These are phyloP conservation scores for Strigamia transsilvanica DNA, from an alignment of 2,888 invertebrate genomes.

Conservation along the genomic window DNA sequence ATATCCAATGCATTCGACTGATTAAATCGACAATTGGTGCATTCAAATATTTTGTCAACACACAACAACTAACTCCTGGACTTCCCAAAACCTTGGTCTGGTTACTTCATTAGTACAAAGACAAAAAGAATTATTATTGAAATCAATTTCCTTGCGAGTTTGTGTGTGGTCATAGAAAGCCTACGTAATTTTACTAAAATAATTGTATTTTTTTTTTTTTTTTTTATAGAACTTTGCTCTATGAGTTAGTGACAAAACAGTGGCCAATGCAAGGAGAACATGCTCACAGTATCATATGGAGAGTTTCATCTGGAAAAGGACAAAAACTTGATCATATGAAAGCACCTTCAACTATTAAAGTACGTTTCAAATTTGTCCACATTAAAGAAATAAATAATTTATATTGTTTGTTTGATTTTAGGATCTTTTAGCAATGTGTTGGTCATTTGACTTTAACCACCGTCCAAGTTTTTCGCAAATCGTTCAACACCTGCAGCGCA, in stretches of 20 bases:
- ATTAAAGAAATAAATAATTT: neutral
- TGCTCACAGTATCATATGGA: constrained; percentile 60
- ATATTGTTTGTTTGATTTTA: constrained; percentile 13
- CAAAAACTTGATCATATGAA: constrained; percentile 61
- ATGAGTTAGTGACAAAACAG: constrained; percentile 60
- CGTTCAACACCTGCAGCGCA: constrained; percentile 54
- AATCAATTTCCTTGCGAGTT: too few species aligned
- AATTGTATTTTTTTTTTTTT: neutral
- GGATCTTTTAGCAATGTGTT: constrained; percentile 55
- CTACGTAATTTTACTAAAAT: neutral
- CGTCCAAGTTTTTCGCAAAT: constrained; percentile 56
- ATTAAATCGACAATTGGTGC: too few species aligned
- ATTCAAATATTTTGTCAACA: too few species aligned
- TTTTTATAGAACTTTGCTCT: constrained; percentile 60
- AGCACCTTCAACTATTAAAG: constrained; percentile 63
- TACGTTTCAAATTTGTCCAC: constrained; percentile 55
- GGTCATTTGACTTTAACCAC: constrained; percentile 51
- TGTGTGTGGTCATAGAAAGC: too few species aligned
- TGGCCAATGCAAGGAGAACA: constrained; percentile 59
- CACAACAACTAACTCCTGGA: too few species aligned
- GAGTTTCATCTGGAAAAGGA: constrained; percentile 59
- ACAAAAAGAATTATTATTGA: too few species aligned
- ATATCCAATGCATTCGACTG: too few species aligned
- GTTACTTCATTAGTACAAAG: too few species aligned
- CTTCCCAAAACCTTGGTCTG: too few species aligned